phyloP scores from a whole-genome alignment of 2,888 invertebrate species.

The Xestia xanthographa region DNA sequence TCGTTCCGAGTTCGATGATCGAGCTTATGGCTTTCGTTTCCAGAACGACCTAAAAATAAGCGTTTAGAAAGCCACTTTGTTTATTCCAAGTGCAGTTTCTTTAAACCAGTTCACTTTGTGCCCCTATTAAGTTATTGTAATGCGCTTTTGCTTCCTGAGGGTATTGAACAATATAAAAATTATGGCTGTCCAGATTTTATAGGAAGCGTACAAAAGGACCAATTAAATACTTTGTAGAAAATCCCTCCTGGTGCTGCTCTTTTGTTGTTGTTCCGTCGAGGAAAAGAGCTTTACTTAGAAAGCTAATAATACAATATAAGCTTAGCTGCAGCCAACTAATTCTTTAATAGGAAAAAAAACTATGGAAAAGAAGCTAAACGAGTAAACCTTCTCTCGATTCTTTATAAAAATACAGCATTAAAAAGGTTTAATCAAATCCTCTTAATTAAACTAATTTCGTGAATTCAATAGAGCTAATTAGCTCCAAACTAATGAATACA shows the following conservation, averaged over 20 bases:
- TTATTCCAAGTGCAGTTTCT: background rate
- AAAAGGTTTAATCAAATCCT: background rate
- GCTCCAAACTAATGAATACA: constrained; percentile 5
- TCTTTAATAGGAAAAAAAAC: background rate
- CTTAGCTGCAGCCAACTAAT: background rate
- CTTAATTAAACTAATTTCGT: constrained; percentile 4
- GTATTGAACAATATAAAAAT: background rate
- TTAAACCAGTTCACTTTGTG: background rate
- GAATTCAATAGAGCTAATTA: constrained; percentile 27
- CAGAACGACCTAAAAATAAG: no score
- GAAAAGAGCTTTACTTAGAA: background rate
- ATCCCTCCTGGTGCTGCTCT: background rate
- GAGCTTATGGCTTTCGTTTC: no score
- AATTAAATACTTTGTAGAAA: background rate
- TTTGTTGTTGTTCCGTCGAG: background rate
- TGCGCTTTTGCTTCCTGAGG: background rate
- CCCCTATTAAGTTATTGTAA: background rate
- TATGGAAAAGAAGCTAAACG: background rate
- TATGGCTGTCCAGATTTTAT: background rate
- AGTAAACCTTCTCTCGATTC: background rate
- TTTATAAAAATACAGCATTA: background rate
- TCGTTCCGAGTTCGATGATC: no score
- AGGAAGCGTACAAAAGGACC: background rate
- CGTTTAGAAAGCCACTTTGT: background rate
- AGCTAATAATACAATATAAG: background rate